Percentiles rank a stretch among this genome's conserved stretches.
These are phyloP conservation scores for Threskiornis aethiopicus DNA, from an alignment of 2,797 vertebrate species.

Conservation along the genomic window DNA sequence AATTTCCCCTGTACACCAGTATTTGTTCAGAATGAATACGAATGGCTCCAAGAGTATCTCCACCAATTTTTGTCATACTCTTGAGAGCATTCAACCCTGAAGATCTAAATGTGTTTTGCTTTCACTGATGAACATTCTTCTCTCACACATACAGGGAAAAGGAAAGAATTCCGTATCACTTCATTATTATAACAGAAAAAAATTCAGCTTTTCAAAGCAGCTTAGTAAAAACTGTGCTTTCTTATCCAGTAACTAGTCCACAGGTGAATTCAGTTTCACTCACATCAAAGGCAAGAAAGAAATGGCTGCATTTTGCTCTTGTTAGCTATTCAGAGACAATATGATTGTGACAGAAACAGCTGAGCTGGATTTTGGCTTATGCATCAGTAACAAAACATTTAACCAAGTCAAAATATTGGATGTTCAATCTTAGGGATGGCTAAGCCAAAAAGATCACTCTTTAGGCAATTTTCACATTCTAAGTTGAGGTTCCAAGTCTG, in stretches of 20 bases:
- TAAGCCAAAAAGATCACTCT: background rate
- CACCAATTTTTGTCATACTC: background rate
- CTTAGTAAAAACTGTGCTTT: background rate
- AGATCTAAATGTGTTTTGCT: slow-evolving; percentile 27
- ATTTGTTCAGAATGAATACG: background rate
- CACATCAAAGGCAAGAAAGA: background rate
- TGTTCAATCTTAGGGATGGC: background rate
- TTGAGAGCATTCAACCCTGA: background rate
- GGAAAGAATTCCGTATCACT: background rate
- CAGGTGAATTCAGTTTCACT: background rate
- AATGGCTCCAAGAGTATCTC: background rate
- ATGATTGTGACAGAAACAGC: background rate
- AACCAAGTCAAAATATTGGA: background rate
- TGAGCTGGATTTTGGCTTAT: background rate
- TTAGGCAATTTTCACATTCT: background rate
- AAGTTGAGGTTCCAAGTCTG: background rate
- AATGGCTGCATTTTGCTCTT: background rate
- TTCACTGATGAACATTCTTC: background rate
- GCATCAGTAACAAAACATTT: background rate
- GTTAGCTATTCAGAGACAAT: background rate
- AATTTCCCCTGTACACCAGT: background rate
- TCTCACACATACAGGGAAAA: background rate
- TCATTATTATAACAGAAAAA: background rate
- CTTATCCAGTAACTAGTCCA: background rate
- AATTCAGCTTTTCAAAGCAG: background rate